Evolutionary conservation across 1,140 invertebrate species (phyloP).

Genomic region (Drosophila yakuba): DNA sequence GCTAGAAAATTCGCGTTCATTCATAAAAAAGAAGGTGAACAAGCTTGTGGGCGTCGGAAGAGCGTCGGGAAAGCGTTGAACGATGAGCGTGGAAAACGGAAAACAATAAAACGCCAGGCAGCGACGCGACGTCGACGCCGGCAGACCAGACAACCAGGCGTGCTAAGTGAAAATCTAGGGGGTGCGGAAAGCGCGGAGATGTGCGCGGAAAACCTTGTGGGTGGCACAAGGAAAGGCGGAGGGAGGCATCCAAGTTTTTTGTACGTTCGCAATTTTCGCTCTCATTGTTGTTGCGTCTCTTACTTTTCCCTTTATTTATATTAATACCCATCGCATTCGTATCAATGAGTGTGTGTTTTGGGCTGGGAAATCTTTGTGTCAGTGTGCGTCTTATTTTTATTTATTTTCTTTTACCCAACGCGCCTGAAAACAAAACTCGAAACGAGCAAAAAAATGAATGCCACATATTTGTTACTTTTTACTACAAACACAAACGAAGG

Average conservation of each 20-base stretch:
- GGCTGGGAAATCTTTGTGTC: slow-evolving; percentile 16
- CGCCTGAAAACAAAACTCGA: slow-evolving; percentile 39
- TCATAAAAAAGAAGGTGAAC: slow-evolving; percentile 74
- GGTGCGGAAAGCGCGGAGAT: slow-evolving; percentile 4
- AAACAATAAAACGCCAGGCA: slow-evolving; percentile 73
- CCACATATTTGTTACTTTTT: slow-evolving; percentile 66
- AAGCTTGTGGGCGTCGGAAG: slow-evolving; percentile 48
- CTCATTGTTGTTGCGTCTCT: slow-evolving; percentile 42
- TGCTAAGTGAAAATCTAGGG: slow-evolving; percentile 47
- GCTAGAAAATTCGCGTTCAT: slow-evolving; percentile 75
- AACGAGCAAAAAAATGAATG: slow-evolving; percentile 38
- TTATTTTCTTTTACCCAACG: slow-evolving; percentile 75
- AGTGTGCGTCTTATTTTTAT: slow-evolving; percentile 54
- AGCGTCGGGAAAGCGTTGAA: slow-evolving; percentile 20
- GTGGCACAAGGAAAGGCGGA: neutral
- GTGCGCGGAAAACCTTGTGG: neutral
- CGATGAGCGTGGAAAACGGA: slow-evolving; percentile 58
- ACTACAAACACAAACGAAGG: slow-evolving; percentile 31
- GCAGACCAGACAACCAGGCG: slow-evolving; percentile 73
- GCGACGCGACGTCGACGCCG: slow-evolving; percentile 29
- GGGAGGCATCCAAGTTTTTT: slow-evolving; percentile 46
- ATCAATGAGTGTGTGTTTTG: slow-evolving; percentile 42
- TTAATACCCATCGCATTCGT: slow-evolving; percentile 55
- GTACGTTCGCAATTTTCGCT: slow-evolving; percentile 52
- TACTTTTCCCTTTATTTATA: slow-evolving; percentile 73